A percentile compares a stretch with the other conserved stretches of the same genome.
These are phyloP conservation scores for Microctenopoma steveboyesi DNA, from an alignment of 2,797 vertebrate species.

Conservation along the genomic window DNA sequence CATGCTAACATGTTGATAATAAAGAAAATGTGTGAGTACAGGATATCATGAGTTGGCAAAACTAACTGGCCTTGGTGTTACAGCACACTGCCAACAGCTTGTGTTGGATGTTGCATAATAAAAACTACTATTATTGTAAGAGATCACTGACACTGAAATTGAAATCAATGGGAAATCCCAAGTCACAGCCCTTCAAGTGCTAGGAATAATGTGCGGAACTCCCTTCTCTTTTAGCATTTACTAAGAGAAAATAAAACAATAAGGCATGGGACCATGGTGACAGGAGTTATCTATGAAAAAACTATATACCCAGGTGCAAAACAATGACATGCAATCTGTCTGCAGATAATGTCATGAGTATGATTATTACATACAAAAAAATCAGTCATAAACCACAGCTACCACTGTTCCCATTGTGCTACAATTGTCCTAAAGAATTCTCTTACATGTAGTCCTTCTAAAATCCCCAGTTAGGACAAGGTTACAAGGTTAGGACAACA, in stretches of 20 bases:
- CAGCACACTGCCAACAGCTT: conserved; percentile 10
- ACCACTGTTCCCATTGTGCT: conserved; percentile 34
- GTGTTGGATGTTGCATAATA: conserved; percentile 42
- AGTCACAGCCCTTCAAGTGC: conserved; percentile 55
- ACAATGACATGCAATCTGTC: background rate
- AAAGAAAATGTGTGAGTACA: background rate
- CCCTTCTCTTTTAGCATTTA: conserved; percentile 62
- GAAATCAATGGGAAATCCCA: conserved; percentile 63
- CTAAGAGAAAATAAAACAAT: conserved; percentile 70
- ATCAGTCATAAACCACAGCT: conserved; percentile 4
- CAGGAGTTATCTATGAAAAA: conserved; percentile 14
- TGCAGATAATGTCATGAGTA: background rate
- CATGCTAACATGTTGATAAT: background rate
- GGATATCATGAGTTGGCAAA: background rate
- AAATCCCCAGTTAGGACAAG: conserved; percentile 34
- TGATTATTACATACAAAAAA: background rate
- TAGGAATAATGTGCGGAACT: conserved; percentile 78
- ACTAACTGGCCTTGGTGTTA: conserved; percentile 3
- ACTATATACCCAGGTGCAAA: conserved; percentile 24
- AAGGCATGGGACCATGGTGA: conserved; percentile 26
- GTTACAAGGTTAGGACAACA: conserved; percentile 81
- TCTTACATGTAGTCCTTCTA: conserved; percentile 42
- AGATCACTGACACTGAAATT: conserved; percentile 43
- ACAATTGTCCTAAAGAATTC: conserved; percentile 35
- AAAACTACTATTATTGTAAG: conserved; percentile 28